Base-by-base conservation (phyloP, 2,797 vertebrate species). In the Rhincodon typus region DNA sequence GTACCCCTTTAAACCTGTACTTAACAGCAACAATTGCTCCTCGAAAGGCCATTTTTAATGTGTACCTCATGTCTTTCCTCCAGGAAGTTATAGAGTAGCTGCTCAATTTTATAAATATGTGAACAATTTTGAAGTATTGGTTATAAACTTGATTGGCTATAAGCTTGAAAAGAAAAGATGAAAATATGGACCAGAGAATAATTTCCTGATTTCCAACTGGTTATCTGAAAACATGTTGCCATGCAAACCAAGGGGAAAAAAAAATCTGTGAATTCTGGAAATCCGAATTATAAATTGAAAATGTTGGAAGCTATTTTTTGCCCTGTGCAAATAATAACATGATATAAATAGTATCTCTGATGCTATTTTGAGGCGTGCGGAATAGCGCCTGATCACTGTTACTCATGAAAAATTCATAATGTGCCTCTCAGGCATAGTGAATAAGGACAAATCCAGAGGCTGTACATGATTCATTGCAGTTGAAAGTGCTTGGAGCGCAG, bases 361-460 rank as follows among this genome's bases (percentile, higher is more conserved):
- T 95, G 94, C 70, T 95, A 95, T 95, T 95, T 95, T 74, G 70
- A 50, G 90, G 62, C 66, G 69, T 42, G 90, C 66, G 90, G 94
- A 95, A 74, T 74, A 46, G 27, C 50, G n/a, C 94, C 53, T 72
- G 46, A 77, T 8, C 70, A 5, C 94, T 34, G 70, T 72, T 95
- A 50, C 42, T 95, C 94, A 95, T 95, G 5, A 95, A 95, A 95
- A 95, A 95, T 95, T 72, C 94, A 95, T 77, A 42, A 74, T 57
- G 42, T 72, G 4, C 69, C 70, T 57, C 70, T 95, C 94, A 77
- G 70, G 27, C 67, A 69, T 34, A 77, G 5, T 53, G 46, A n/a
- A 53, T 95, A 53, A 77, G 72, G 94, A 57, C 46, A 74, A 77
- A 50, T 95, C 50, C 27, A 77, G 46, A n/a, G 46, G 94, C 70